Evolutionary conservation across 1,140 invertebrate species (phyloP).

Genomic region (Glomeris maerens): DNA sequence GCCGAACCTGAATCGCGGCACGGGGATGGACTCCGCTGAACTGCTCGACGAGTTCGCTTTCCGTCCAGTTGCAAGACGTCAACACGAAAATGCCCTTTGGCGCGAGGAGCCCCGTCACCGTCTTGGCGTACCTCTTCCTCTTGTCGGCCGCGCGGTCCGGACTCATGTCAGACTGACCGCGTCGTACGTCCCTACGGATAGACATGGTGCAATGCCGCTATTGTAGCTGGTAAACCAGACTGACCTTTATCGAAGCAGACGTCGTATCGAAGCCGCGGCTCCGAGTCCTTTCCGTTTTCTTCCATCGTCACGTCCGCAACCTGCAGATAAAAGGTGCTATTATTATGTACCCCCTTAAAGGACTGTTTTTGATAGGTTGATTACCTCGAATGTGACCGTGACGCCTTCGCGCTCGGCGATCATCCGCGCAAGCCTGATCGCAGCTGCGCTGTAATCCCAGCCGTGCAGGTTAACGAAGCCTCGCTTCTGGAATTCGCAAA

Average conservation of each 20-base stretch:
- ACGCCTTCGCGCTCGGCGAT: slow-evolving; percentile 39
- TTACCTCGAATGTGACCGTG: slow-evolving; percentile 18
- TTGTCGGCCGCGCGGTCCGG: slow-evolving; percentile 48
- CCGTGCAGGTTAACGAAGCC: slow-evolving; percentile 60
- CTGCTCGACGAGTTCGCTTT: slow-evolving; percentile 56
- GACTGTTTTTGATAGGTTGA: neutral
- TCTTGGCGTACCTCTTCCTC: slow-evolving; percentile 50
- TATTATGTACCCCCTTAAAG: neutral
- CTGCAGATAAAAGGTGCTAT: neutral
- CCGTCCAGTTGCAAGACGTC: slow-evolving; percentile 90
- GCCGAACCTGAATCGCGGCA: neutral
- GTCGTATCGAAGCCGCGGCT: neutral
- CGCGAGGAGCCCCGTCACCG: slow-evolving; percentile 44
- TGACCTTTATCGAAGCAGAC: neutral
- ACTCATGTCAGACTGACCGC: slow-evolving; percentile 69
- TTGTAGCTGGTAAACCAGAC: too few species aligned
- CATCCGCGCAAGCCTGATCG: slow-evolving; percentile 53
- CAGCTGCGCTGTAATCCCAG: slow-evolving; percentile 67
- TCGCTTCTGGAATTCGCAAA: slow-evolving; percentile 28
- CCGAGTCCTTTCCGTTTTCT: neutral
- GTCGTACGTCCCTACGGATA: too few species aligned
- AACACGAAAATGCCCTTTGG: slow-evolving; percentile 57
- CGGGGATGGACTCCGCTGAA: slow-evolving; percentile 34
- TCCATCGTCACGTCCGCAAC: neutral
- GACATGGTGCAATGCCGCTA: too few species aligned